These are phyloP conservation scores for Petrocephalus microphthalmus DNA, from an alignment of 2,113 vertebrate species.

Conservation along the genomic window DNA sequence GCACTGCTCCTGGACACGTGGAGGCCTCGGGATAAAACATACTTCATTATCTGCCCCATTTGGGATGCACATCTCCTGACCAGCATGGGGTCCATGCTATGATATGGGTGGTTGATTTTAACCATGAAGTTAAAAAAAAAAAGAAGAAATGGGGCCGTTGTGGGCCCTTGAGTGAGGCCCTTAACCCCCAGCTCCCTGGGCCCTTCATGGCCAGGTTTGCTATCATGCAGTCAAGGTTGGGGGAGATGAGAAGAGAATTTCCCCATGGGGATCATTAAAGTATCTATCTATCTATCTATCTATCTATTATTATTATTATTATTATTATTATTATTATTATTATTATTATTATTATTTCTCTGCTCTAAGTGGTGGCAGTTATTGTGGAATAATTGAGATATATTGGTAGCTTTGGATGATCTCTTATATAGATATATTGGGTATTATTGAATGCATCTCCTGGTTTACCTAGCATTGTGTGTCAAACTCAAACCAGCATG, in stretches of 20 bases:
- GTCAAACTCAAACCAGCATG: background rate
- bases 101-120: no score
- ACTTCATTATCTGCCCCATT: background rate
- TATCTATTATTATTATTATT: no score
- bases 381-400: background rate
- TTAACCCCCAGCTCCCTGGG: no score
- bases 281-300: no score
- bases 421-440: background rate
- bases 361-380: constrained; percentile 3
- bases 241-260: no score
- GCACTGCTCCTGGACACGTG: background rate
- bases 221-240: no score
- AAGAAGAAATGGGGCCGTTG: no score
- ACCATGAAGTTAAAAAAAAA: no score
- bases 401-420: constrained; percentile 2
- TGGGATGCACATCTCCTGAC: background rate
- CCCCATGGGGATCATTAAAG: no score
- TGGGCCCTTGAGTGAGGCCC: no score
- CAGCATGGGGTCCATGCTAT: background rate
- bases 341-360: constrained; percentile 22
- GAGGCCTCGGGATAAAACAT: background rate
- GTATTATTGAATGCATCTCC: background rate
- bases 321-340: no score
- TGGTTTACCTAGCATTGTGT: background rate
- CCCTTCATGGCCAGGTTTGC: no score